Conservation (phyloP, 2,888 invertebrate species). For the Drosophila longiperda region DNA sequence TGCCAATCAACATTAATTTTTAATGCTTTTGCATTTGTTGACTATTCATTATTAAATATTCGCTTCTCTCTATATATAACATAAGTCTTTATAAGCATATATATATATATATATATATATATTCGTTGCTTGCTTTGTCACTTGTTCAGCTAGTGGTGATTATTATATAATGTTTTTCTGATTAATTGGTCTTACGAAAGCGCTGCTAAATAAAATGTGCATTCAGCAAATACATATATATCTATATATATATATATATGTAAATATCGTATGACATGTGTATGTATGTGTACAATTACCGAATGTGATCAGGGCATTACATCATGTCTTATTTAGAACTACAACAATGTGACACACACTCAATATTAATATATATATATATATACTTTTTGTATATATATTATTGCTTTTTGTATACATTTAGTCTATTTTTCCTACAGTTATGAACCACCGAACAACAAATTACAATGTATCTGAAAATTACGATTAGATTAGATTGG, state of each 20-base stretch:
- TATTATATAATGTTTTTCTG: constrained; percentile 12
- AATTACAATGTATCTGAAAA: neutral
- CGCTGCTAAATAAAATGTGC: constrained; percentile 8
- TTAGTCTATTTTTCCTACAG: neutral
- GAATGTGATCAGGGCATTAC: constrained; percentile 8
- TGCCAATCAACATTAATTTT: constrained; percentile 21
- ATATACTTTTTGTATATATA: neutral
- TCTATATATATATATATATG: neutral
- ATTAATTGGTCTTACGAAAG: constrained; percentile 3
- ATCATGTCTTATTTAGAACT: constrained; percentile 4
- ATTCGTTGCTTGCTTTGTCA: constrained; percentile 8
- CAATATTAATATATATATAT: neutral
- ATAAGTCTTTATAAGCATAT: neutral
- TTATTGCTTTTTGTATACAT: neutral
- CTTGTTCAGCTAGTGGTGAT: constrained; percentile 5
- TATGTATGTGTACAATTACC: constrained; percentile 1
- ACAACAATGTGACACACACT: neutral
- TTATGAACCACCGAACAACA: neutral
- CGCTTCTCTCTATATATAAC: neutral
- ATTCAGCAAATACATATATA: constrained; percentile 5
- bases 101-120: neutral
- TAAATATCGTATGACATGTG: constrained; percentile 2
- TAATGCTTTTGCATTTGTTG: constrained; percentile 12
- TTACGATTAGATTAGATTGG: neutral
- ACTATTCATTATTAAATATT: constrained; percentile 18